Evolutionary conservation across 1,140 invertebrate genomes (phyloP).

Genomic region (Asbolus verrucosus): DNA sequence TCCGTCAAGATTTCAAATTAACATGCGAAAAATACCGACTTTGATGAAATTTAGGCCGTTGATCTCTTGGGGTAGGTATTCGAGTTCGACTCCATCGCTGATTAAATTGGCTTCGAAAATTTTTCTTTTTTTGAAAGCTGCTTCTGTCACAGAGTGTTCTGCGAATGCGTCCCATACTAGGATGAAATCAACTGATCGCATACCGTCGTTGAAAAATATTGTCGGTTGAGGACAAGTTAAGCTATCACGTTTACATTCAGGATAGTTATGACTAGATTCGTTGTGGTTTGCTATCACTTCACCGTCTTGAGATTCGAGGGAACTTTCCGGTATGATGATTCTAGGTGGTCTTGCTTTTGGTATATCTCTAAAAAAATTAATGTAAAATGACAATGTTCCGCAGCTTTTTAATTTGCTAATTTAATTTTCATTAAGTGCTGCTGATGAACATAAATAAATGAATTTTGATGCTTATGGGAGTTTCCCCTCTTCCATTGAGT

Average conservation of each 20-base stretch:
- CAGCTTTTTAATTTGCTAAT: not conserved
- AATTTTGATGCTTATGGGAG: too few relatives aligned
- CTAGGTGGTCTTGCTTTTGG: not conserved
- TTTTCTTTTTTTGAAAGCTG: slow-evolving; percentile 65
- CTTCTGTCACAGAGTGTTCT: slow-evolving; percentile 65
- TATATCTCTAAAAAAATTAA: slow-evolving; percentile 48
- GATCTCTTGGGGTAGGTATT: slow-evolving; percentile 72
- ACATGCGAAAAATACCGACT: slow-evolving; percentile 60
- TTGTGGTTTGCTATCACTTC: slow-evolving; percentile 11
- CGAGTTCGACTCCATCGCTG: slow-evolving; percentile 76
- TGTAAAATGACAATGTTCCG: slow-evolving; percentile 16
- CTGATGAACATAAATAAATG: too few relatives aligned
- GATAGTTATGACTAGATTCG: slow-evolving; percentile 44
- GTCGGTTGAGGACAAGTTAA: slow-evolving; percentile 66
- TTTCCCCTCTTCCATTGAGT: too few relatives aligned
- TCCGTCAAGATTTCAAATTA: slow-evolving; percentile 13
- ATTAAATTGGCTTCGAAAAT: slow-evolving; percentile 77
- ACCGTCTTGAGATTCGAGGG: slow-evolving; percentile 34
- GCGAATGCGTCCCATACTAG: slow-evolving; percentile 76
- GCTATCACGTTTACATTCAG: slow-evolving; percentile 38
- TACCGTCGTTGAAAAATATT: slow-evolving; percentile 76
- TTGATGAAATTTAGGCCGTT: slow-evolving; percentile 78
- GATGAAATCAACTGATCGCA: slow-evolving; percentile 81
- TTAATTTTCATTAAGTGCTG: too few relatives aligned
- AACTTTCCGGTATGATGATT: slow-evolving; percentile 40